A percentile compares a stretch with the other conserved stretches of the same genome.
Conservation (phyloP, 2,888 invertebrate species). For the Listrodromus nycthemerus region DNA sequence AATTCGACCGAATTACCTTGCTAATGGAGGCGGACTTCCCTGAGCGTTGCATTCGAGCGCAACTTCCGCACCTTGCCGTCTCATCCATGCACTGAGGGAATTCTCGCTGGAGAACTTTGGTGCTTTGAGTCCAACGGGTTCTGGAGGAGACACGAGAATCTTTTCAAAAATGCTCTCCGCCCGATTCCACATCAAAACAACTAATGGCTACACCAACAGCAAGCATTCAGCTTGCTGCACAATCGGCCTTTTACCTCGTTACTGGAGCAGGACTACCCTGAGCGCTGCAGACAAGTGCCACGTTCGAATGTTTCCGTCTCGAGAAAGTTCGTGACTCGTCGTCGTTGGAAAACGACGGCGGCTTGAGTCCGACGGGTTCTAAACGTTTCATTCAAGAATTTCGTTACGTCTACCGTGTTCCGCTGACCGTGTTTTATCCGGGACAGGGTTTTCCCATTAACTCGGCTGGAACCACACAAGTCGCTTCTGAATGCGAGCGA, state of each 20-base stretch:
- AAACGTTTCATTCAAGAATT: slow-evolving; percentile 71
- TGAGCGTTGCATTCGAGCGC: slow-evolving; percentile 90
- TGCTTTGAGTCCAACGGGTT: slow-evolving; percentile 87
- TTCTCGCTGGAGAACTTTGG: slow-evolving; percentile 87
- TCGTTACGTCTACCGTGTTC: background rate
- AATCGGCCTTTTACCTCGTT: slow-evolving; percentile 86
- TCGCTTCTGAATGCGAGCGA: slow-evolving; percentile 23
- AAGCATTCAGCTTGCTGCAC: background rate
- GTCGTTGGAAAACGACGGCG: slow-evolving; percentile 88
- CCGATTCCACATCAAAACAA: background rate
- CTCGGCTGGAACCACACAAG: background rate
- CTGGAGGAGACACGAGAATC: slow-evolving; percentile 76
- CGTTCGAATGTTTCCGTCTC: slow-evolving; percentile 80
- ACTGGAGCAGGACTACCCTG: slow-evolving; percentile 90
- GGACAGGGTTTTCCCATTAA: slow-evolving; percentile 57
- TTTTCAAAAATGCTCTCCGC: background rate
- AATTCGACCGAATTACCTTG: slow-evolving; percentile 86
- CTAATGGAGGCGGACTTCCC: slow-evolving; percentile 89
- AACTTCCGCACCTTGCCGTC: slow-evolving; percentile 80
- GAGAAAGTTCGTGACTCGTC: slow-evolving; percentile 87
- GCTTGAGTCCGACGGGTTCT: slow-evolving; percentile 90
- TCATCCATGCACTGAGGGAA: slow-evolving; percentile 73
- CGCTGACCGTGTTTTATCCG: background rate
- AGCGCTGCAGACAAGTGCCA: slow-evolving; percentile 85
- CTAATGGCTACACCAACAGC: slow-evolving; percentile 12